Conservation (phyloP, 2,113 vertebrate species). For the Apteryx owenii region DNA sequence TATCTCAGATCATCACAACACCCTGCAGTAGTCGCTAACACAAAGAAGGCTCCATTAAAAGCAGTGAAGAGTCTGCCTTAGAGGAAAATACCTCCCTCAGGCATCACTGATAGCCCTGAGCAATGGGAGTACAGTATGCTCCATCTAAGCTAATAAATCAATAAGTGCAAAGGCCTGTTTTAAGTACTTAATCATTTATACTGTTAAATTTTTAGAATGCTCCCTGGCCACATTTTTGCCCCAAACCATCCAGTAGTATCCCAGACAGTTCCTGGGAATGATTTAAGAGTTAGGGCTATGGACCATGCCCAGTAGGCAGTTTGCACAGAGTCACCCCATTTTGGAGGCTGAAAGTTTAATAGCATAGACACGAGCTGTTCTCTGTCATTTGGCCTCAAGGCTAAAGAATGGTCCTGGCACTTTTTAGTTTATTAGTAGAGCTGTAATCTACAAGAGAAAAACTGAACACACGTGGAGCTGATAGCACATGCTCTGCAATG, state of each 20-base stretch:
- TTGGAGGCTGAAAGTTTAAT: not conserved
- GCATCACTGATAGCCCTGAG: not conserved
- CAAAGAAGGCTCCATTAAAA: not conserved
- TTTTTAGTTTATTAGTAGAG: not conserved
- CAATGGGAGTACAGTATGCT: not conserved
- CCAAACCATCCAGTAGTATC: not conserved
- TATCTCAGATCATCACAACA: not conserved
- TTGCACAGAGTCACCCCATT: not conserved
- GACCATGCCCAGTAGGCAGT: not conserved
- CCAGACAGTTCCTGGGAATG: not conserved
- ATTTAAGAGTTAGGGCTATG: not conserved
- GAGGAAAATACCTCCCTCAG: not conserved
- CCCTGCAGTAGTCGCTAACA: not conserved
- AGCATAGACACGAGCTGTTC: not conserved
- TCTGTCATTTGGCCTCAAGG: not conserved
- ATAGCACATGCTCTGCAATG: not conserved
- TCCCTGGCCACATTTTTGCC: not conserved
- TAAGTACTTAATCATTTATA: not conserved
- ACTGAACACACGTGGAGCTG: not conserved
- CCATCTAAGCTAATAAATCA: slow-evolving; percentile 13
- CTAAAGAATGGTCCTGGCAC: not conserved
- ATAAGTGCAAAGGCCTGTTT: not conserved
- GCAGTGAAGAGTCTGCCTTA: not conserved
- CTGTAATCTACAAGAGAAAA: not conserved
- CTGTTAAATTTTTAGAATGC: slow-evolving; percentile 11